phyloP scores from a whole-genome alignment of 1,140 invertebrate species.

The Apocrypta bakeri region DNA sequence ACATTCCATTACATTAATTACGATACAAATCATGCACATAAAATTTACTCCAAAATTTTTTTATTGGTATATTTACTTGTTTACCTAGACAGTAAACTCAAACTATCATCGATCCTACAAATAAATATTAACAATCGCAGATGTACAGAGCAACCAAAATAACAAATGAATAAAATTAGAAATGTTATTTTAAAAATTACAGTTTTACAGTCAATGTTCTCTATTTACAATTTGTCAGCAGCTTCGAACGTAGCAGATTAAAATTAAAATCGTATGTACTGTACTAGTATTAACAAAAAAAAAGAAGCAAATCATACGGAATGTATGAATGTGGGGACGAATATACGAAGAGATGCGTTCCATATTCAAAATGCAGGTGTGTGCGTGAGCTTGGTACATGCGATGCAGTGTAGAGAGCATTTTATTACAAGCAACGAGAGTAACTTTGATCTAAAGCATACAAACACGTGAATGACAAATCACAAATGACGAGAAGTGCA shows the following conservation, averaged over 20 bases:
- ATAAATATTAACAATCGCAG: neutral
- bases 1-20: neutral
- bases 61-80: neutral
- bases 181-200: no score
- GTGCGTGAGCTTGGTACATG: neutral
- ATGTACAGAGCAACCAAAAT: neutral
- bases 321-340: neutral
- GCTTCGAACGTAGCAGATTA: no score
- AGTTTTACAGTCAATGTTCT: no score
- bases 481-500: neutral
- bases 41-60: neutral
- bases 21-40: neutral
- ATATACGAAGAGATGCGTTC: no score
- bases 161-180: no score
- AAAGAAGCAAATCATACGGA: neutral
- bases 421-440: neutral
- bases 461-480: neutral
- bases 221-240: no score
- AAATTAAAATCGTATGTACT: no score
- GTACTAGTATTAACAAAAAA: neutral
- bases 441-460: conserved; percentile 32
- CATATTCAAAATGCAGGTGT: neutral
- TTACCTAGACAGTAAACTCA: no score
- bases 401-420: neutral
- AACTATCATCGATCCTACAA: no score